Evolutionary conservation across 2,113 vertebrate species (phyloP).

Genomic region (Athene noctua): DNA sequence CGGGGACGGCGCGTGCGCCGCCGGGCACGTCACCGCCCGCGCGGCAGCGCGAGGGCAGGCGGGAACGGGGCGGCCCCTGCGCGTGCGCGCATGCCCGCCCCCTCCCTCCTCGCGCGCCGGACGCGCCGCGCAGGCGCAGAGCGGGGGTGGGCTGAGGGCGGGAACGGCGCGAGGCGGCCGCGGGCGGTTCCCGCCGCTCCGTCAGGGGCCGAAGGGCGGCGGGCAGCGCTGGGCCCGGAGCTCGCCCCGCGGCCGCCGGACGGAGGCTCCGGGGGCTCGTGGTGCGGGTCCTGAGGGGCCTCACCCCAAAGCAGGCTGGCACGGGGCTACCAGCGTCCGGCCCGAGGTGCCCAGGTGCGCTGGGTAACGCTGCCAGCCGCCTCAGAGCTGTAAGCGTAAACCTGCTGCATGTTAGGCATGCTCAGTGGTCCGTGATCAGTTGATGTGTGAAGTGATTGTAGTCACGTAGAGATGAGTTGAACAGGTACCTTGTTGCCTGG

Average conservation of each 20-base stretch:
- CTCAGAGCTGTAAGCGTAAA: too few relatives aligned
- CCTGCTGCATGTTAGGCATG: fast-evolving
- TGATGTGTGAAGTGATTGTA: fast-evolving
- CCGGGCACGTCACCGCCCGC: too few relatives aligned
- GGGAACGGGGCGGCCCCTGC: not conserved
- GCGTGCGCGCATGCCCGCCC: too few relatives aligned
- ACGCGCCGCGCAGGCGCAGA: not conserved
- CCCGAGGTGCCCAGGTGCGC: fast-evolving
- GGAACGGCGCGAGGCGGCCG: not conserved
- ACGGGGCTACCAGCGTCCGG: fast-evolving
- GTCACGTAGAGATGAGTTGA: fast-evolving
- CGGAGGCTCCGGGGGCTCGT: too few relatives aligned
- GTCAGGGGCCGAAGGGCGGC: too few relatives aligned
- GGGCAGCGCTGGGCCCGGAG: too few relatives aligned
- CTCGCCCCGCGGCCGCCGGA: too few relatives aligned
- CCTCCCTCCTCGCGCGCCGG: not conserved
- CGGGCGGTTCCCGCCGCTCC: too few relatives aligned
- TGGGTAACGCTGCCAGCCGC: too few relatives aligned
- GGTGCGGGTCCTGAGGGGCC: not conserved
- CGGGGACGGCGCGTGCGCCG: not conserved
- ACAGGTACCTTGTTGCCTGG: not conserved
- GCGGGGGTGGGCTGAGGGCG: not conserved
- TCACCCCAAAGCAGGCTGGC: not conserved
- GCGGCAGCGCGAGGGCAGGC: too few relatives aligned
- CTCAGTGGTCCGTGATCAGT: too few relatives aligned